Evolutionary conservation across 2,888 invertebrate species (phyloP).

Genomic region (Diploptera punctata): DNA sequence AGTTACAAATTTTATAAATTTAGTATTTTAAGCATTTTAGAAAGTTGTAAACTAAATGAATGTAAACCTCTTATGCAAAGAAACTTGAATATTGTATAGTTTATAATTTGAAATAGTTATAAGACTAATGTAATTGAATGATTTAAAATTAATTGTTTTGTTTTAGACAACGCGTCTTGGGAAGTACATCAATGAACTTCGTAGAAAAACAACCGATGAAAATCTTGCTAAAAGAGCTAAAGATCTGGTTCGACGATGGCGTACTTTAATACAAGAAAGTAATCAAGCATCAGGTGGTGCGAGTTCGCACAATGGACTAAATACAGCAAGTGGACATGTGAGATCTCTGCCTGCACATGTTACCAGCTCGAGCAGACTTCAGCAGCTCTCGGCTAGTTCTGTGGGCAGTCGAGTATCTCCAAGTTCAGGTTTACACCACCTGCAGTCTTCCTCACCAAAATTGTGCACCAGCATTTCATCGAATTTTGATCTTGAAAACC

Average conservation of each 20-base stretch:
- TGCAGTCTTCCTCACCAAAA: slow-evolving; percentile 2
- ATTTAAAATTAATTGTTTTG: not conserved
- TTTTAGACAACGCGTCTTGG: slow-evolving; percentile 91
- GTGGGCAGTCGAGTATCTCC: slow-evolving; percentile 16
- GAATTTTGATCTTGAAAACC: not conserved
- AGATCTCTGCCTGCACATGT: slow-evolving; percentile 5
- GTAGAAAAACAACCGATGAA: slow-evolving; percentile 85
- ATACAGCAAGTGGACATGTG: slow-evolving; percentile 37
- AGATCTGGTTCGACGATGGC: slow-evolving; percentile 91
- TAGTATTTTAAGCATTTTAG: too few relatives aligned
- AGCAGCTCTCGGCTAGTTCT: not conserved
- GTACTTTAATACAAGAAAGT: slow-evolving; percentile 76
- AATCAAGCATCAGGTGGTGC: slow-evolving; percentile 45
- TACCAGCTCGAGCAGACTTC: slow-evolving; percentile 23
- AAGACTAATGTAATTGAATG: too few relatives aligned
- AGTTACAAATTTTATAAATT: too few relatives aligned
- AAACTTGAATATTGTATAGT: too few relatives aligned
- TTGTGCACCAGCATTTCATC: too few relatives aligned
- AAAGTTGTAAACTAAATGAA: too few relatives aligned
- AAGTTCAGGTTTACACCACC: not conserved
- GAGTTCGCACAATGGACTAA: slow-evolving; percentile 49
- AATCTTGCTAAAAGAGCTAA: slow-evolving; percentile 88
- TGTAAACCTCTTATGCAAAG: too few relatives aligned
- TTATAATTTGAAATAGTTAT: too few relatives aligned
- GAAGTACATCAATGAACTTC: slow-evolving; percentile 89